Percentiles rank a stretch among this genome's conserved stretches.
phyloP scores from a whole-genome alignment of 2,113 vertebrate species.

The Hyperoodon ampullatus region DNA sequence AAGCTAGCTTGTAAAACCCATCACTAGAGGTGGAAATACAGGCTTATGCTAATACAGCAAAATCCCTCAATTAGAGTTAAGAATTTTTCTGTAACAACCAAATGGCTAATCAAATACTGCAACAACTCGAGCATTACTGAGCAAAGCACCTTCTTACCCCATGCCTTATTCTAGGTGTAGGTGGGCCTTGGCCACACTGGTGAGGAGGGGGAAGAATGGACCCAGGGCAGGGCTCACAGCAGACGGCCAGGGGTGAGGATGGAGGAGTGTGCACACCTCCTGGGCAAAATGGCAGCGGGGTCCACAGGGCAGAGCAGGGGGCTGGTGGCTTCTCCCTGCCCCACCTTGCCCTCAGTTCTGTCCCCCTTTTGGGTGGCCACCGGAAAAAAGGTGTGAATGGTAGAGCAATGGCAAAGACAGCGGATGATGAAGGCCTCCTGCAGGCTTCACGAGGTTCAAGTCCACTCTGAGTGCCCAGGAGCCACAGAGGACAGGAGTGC shows the following conservation, averaged over 20 bases:
- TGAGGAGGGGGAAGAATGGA: neutral
- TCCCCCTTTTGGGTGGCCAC: neutral
- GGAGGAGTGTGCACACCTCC: neutral
- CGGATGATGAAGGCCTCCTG: neutral
- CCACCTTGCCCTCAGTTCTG: neutral
- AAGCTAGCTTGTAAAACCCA: neutral
- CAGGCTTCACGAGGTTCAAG: neutral
- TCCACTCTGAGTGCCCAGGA: neutral
- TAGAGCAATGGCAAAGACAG: neutral
- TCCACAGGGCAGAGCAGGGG: neutral
- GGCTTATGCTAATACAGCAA: neutral
- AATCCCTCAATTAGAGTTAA: neutral
- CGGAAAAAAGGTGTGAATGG: neutral
- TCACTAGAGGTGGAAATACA: neutral
- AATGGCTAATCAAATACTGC: neutral
- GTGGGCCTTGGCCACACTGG: neutral
- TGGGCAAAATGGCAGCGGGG: neutral
- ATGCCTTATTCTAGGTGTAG: neutral
- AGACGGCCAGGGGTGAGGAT: neutral
- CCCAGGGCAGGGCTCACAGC: neutral
- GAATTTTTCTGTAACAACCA: conserved; percentile 16
- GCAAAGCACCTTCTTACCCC: neutral
- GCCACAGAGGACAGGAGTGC: neutral
- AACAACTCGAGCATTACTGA: neutral
- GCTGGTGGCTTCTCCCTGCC: neutral